These are phyloP conservation scores for Chydorus sphaericus DNA, from an alignment of 2,888 invertebrate species.

Conservation along the genomic window DNA sequence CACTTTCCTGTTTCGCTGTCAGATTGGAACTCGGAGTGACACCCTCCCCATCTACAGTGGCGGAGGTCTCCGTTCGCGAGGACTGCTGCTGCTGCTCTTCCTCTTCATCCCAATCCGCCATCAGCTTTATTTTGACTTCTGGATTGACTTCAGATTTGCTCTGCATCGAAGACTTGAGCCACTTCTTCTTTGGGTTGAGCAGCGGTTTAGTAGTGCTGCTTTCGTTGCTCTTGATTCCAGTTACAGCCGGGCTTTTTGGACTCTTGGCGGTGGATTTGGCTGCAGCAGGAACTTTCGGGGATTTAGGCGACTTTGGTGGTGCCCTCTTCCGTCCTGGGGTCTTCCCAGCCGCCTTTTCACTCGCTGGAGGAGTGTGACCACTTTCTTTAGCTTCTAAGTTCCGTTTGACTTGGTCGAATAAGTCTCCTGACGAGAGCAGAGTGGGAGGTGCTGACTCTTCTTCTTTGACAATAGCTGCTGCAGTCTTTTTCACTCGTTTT, in stretches of 20 bases:
- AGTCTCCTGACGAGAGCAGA: too few species aligned
- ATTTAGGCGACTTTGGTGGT: background rate
- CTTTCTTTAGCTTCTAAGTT: background rate
- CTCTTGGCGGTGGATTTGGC: background rate
- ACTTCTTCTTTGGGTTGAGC: constrained; percentile 12
- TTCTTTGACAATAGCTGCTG: too few species aligned
- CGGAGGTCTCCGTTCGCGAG: background rate
- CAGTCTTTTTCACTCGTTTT: background rate
- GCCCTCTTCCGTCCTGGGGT: too few species aligned
- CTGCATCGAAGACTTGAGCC: constrained; percentile 1
- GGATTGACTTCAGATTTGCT: constrained; percentile 7
- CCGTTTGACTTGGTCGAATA: constrained; percentile 8
- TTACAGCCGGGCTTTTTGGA: background rate
- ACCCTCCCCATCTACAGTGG: background rate
- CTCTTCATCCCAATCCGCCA: constrained; percentile 62
- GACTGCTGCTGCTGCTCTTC: constrained; percentile 22
- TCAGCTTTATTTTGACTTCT: constrained; percentile 48
- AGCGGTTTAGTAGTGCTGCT: background rate
- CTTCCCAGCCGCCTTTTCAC: background rate
- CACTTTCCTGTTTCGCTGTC: background rate
- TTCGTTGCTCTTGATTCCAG: background rate
- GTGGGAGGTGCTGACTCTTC: background rate
- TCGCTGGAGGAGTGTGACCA: background rate
- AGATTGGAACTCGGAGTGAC: too few species aligned
- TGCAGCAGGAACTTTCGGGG: background rate